A percentile compares a stretch with the other conserved stretches of the same genome.
phyloP scores from a whole-genome alignment of 2,888 invertebrate genomes.

The Pelosia muscerda region DNA sequence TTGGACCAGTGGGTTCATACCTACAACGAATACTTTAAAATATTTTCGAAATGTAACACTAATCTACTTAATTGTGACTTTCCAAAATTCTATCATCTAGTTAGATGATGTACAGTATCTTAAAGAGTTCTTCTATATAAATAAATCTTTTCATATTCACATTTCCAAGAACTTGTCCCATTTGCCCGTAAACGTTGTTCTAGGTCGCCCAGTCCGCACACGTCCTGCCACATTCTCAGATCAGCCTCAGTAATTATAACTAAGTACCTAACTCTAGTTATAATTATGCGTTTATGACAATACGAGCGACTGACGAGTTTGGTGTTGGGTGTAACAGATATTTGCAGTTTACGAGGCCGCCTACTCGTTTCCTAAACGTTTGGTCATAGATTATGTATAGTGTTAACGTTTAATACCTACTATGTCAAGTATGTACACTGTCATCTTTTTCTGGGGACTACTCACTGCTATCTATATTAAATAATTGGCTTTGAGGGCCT shows the following conservation, averaged over 20 bases:
- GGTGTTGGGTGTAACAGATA: constrained; percentile 24
- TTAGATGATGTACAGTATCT: neutral
- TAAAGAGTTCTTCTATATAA: neutral
- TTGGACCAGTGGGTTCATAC: no score
- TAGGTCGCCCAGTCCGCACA: neutral
- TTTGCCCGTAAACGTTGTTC: neutral
- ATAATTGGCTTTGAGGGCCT: no score
- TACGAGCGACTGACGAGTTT: constrained; percentile 30
- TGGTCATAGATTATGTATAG: constrained; percentile 28
- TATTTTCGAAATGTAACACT: neutral
- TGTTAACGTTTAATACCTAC: constrained; percentile 13
- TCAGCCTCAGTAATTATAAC: neutral
- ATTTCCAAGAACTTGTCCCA: neutral
- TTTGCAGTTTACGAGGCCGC: constrained; percentile 40
- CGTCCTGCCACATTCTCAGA: neutral
- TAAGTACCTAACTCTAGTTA: neutral
- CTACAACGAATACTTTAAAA: neutral
- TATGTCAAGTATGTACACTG: neutral
- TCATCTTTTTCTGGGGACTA: neutral
- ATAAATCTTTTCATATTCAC: neutral
- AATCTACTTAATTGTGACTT: neutral
- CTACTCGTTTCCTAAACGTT: constrained; percentile 39
- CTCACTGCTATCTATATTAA: no score
- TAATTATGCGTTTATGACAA: constrained; percentile 17
- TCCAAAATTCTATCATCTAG: no score